Conservation (phyloP, 1,140 invertebrate species). For the Musca domestica region DNA sequence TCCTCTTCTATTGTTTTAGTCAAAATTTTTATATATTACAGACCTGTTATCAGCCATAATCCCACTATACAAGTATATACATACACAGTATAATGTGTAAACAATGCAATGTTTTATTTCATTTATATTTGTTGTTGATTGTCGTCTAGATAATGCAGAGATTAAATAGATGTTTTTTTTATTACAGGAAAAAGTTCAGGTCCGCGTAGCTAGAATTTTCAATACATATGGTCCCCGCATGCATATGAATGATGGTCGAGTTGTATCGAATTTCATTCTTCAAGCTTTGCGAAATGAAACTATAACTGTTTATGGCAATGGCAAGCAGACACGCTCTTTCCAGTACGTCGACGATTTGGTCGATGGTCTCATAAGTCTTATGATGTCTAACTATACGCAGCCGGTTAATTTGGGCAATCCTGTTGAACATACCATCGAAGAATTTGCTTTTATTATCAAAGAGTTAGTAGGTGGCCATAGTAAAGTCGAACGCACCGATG, state of each 20-base stretch:
- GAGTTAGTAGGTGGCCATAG: constrained; percentile 81
- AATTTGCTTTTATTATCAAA: constrained; percentile 93
- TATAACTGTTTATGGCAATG: constrained; percentile 95
- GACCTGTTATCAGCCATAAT: no score
- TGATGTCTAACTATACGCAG: constrained; percentile 90
- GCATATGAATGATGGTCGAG: constrained; percentile 98
- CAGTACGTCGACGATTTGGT: constrained; percentile 98
- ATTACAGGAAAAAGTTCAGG: constrained; percentile 77
- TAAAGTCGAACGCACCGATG: constrained; percentile 76
- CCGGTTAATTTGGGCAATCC: constrained; percentile 98
- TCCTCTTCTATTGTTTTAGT: no score
- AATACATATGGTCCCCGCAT: constrained; percentile 99
- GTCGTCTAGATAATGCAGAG: no score
- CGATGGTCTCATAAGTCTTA: constrained; percentile 88
- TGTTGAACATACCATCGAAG: constrained; percentile 93
- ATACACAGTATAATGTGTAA: no score
- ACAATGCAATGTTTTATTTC: no score
- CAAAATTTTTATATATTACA: no score
- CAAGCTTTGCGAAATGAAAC: constrained; percentile 93
- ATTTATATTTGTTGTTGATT: no score
- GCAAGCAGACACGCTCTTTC: constrained; percentile 95
- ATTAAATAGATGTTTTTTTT: background rate
- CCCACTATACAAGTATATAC: no score
- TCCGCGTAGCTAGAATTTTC: constrained; percentile 96
- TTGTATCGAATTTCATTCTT: constrained; percentile 98